Evolutionary conservation across 2,888 invertebrate genomes (phyloP).

Genomic region (Alsophila aescularia): DNA sequence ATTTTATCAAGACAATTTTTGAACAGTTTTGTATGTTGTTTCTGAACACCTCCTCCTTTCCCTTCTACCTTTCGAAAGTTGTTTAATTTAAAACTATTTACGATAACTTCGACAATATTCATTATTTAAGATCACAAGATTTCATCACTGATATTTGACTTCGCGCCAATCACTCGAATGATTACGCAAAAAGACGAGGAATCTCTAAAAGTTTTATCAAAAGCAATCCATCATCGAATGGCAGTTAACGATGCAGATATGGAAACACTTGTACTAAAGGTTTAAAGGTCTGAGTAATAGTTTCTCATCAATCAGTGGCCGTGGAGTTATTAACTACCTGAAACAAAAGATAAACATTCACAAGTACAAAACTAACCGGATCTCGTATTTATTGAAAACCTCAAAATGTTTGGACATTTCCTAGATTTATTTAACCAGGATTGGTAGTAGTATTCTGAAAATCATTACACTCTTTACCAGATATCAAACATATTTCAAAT

Average conservation of each 20-base stretch:
- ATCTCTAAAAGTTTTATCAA: slow-evolving; percentile 37
- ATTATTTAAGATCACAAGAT: slow-evolving; percentile 22
- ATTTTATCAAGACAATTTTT: no score
- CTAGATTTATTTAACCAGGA: no score
- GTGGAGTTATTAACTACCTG: slow-evolving; percentile 63
- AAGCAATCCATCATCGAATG: slow-evolving; percentile 39
- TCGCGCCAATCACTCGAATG: slow-evolving; percentile 12
- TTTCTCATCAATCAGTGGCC: slow-evolving; percentile 50
- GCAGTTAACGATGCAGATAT: slow-evolving; percentile 69
- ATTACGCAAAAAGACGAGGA: slow-evolving; percentile 23
- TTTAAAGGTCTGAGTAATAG: slow-evolving; percentile 50
- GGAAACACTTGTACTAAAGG: slow-evolving; percentile 75
- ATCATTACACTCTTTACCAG: no score
- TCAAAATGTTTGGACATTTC: no score
- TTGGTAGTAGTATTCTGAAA: no score
- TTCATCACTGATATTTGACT: slow-evolving; percentile 24
- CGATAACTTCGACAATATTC: neutral
- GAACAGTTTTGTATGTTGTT: neutral
- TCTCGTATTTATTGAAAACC: no score
- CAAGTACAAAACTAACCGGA: neutral
- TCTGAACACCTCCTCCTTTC: neutral
- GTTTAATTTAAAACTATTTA: neutral
- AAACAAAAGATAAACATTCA: slow-evolving; percentile 34
- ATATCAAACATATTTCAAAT: no score
- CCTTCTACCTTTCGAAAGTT: neutral